A percentile compares a stretch with the other conserved stretches of the same genome.
Conservation (phyloP, 2,113 vertebrate genomes). For the Nesospiza acunhae region DNA sequence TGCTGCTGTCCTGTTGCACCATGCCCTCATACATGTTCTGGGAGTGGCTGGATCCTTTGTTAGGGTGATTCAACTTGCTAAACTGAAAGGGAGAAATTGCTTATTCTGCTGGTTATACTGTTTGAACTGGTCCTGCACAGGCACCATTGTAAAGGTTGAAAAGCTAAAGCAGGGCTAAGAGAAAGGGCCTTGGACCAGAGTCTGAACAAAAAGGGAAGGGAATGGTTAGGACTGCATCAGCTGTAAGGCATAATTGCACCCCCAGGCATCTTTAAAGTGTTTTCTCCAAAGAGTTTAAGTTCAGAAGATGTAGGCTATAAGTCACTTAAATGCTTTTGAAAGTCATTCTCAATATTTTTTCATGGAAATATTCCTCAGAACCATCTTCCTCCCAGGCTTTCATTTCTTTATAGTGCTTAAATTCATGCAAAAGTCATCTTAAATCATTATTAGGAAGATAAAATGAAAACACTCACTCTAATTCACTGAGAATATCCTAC, state of each 20-base stretch:
- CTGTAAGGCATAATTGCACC: background rate
- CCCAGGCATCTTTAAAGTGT: conserved; percentile 14
- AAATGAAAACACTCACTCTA: conserved; percentile 47
- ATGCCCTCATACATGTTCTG: rapidly evolving
- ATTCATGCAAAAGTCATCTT: conserved; percentile 37
- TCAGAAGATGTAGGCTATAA: conserved; percentile 2
- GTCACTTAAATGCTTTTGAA: conserved; percentile 42
- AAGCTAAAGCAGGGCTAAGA: background rate
- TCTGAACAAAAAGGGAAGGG: background rate
- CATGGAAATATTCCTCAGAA: conserved; percentile 21
- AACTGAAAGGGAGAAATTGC: background rate
- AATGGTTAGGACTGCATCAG: background rate
- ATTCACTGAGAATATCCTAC: conserved; percentile 33
- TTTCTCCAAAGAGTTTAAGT: conserved; percentile 29
- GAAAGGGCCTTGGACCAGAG: background rate
- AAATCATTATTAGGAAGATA: conserved; percentile 45
- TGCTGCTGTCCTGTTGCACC: background rate
- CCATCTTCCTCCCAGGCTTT: conserved; percentile 1
- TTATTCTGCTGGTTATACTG: background rate
- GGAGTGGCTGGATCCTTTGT: background rate
- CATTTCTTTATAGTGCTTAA: conserved; percentile 13
- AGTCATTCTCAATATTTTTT: conserved; percentile 23
- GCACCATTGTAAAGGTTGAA: background rate
- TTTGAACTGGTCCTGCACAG: background rate
- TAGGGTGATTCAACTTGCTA: background rate